A percentile compares a stretch with the other conserved stretches of the same genome.
These are phyloP conservation scores for rat (Rattus norvegicus) DNA, from an alignment of 2,113 vertebrate genomes.

Conservation along the genomic window DNA sequence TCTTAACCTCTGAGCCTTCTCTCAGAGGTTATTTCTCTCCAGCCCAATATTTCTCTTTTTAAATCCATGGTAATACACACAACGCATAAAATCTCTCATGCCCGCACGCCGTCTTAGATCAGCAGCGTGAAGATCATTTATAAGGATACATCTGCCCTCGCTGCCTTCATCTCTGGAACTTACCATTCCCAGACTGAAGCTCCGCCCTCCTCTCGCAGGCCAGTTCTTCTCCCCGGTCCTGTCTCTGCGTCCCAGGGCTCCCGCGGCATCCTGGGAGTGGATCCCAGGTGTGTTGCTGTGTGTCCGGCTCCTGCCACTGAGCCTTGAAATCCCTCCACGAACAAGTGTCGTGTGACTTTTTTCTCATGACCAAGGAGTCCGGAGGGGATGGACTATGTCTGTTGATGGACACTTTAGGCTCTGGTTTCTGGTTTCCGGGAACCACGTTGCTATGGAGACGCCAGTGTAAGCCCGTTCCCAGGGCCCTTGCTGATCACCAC, in stretches of 20 bases:
- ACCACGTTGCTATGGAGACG: background rate
- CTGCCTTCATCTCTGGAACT: background rate
- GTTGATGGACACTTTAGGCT: background rate
- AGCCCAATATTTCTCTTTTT: background rate
- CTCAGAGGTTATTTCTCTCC: background rate
- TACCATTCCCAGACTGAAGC: background rate
- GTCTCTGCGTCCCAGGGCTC: background rate
- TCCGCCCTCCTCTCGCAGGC: background rate
- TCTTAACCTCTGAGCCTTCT: background rate
- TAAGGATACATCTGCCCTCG: fast-evolving
- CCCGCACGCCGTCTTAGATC: background rate
- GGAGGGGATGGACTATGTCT: no score
- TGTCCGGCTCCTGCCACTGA: background rate
- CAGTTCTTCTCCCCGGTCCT: background rate
- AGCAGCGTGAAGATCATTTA: fast-evolving
- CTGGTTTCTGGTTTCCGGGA: background rate
- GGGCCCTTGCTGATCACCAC: no score
- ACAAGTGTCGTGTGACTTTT: no score
- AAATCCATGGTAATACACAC: background rate
- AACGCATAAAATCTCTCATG: background rate
- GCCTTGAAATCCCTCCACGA: background rate
- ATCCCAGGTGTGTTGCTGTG: background rate
- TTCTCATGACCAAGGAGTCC: background rate
- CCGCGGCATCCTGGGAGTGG: background rate
- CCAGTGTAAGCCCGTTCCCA: background rate